Evolutionary conservation across 2,888 invertebrate genomes (phyloP), one percentile per base, ranked within the genome.

Genomic region (Hesperia comma): DNA sequence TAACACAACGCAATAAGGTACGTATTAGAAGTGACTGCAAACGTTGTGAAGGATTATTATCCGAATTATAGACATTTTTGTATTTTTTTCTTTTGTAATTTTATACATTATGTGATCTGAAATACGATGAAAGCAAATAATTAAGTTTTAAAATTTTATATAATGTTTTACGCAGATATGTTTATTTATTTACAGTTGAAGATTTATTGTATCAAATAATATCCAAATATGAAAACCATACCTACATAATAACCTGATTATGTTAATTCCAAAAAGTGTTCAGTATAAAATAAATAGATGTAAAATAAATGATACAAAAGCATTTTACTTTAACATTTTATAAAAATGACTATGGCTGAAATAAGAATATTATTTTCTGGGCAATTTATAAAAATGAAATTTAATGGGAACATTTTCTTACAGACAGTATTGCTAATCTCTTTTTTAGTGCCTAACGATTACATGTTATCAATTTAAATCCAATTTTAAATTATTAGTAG

Each of bases 381-480:
- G 41, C 41, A 53, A 53, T 64, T 64, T 58, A 26, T 41, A 53
- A 57, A 46, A 51, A 40, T 41, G 26, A 57, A 64, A 64, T 58
- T 58, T 8, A 51, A 58, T 64, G 64, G 64, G 64, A 64, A 53
- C 64, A 64, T 64, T 49, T 53, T 64, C 40, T 58, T 58, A 57
- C 49, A 49, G 5, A 64, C 54, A 62, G 32, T 54, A 61, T 53
- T 61, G 12, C 51, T 64, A 64, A 57, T 58, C 37, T 64, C 49
- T 56, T 37, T 2, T 53, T 58, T 64, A 64, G 64, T 64, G 53
- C 64, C 43, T 58, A 26, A 6, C 21, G 14, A 46, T 46, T 43
- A 17, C 40, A 40, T 40, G 14, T 41, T 57, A 57, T 21, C 43
- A 1, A 57, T 21, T 41, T 58, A 32, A 58, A 58, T 41, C n/a